Evolutionary conservation across 2,888 invertebrate genomes (phyloP).

Genomic region (Sepiola atlantica): DNA sequence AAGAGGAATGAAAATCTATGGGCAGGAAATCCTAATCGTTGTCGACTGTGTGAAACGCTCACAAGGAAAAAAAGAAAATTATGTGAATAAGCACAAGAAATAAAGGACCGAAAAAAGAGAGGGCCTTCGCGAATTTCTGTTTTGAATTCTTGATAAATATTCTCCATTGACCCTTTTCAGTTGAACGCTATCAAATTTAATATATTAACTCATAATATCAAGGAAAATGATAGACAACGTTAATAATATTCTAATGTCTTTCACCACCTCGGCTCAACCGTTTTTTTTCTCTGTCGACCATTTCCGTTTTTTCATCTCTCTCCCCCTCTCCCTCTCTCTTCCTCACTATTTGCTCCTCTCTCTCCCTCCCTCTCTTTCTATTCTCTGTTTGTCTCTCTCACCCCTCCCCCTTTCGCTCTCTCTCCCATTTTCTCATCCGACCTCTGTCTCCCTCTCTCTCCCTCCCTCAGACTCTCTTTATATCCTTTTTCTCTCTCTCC

Average conservation of each 20-base stretch:
- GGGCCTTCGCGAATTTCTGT: not conserved
- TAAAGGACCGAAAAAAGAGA: not conserved
- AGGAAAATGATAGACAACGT: not conserved
- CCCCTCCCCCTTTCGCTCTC: too few species aligned
- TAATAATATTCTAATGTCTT: not conserved
- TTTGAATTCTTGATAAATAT: constrained; percentile 8
- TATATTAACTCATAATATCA: not conserved
- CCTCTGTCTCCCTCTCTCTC: not conserved
- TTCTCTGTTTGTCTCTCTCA: not conserved
- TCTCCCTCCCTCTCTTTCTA: not conserved
- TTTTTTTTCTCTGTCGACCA: too few species aligned
- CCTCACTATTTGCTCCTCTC: not conserved
- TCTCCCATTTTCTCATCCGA: too few species aligned
- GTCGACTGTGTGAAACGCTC: not conserved
- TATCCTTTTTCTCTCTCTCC: not conserved
- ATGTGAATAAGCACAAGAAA: not conserved
- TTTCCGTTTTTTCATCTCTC: too few species aligned
- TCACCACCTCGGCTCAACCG: not conserved
- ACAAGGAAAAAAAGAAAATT: not conserved
- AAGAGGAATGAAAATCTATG: not conserved
- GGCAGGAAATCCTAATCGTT: not conserved
- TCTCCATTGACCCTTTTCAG: not conserved
- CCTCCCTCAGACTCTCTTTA: not conserved
- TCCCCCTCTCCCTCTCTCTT: not conserved
- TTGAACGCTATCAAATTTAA: constrained; percentile 4